Conservation (phyloP, 1,140 invertebrate species). For the Brachionus calyciflorus region DNA sequence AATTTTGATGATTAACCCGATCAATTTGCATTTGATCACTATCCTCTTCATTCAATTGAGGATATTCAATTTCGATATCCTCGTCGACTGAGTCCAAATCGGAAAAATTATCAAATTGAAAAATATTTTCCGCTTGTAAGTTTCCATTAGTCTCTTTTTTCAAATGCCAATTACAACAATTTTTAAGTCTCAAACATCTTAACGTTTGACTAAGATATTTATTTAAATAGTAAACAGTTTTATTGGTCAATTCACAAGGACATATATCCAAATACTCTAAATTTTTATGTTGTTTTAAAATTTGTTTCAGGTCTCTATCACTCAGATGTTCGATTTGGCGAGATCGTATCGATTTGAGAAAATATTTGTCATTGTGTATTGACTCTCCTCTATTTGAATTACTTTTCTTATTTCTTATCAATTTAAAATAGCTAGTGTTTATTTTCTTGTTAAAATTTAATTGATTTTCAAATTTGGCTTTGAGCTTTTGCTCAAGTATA, state of each 20-base stretch:
- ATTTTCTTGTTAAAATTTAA: background rate
- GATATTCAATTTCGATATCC: background rate
- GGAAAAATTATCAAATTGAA: conserved; percentile 29
- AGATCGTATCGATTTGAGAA: background rate
- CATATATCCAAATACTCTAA: conserved; percentile 16
- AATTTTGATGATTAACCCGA: background rate
- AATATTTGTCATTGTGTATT: background rate
- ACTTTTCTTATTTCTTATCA: background rate
- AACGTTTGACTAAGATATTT: background rate
- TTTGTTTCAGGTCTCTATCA: conserved; percentile 8
- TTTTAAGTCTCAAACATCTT: background rate
- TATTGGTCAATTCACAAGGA: conserved; percentile 13
- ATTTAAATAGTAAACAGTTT: background rate
- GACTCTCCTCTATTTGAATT: conserved; percentile 2
- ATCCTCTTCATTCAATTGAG: background rate
- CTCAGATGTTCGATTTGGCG: background rate
- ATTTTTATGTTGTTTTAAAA: conserved; percentile 30
- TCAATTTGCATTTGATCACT: background rate
- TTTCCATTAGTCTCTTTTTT: background rate
- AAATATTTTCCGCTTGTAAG: background rate
- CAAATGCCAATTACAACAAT: conserved; percentile 32
- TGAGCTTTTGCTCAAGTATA: background rate
- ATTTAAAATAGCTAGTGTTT: background rate
- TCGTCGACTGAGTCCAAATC: conserved; percentile 21
- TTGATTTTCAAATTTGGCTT: background rate